These are phyloP conservation scores for Epirrita christyi DNA, from an alignment of 2,888 invertebrate species.

Conservation along the genomic window DNA sequence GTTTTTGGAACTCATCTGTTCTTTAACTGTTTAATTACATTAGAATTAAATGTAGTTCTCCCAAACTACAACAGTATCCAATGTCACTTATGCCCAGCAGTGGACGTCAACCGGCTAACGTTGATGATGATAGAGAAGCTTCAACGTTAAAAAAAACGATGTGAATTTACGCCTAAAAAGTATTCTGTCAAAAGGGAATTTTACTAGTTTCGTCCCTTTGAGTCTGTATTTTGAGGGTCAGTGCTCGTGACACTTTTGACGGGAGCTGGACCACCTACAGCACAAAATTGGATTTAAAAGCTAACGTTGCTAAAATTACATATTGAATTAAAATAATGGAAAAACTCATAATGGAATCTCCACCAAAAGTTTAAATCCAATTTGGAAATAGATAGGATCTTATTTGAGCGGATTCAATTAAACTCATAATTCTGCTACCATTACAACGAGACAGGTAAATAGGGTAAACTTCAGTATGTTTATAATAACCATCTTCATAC, in stretches of 20 bases:
- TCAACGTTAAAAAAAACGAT: too few relatives aligned
- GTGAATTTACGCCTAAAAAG: conserved; percentile 17
- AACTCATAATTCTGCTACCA: conserved; percentile 50
- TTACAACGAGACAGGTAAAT: conserved; percentile 60
- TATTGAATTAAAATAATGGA: neutral
- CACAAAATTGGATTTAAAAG: neutral
- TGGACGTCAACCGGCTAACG: too few relatives aligned
- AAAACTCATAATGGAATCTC: neutral
- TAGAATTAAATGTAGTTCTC: too few relatives aligned
- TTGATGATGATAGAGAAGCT: too few relatives aligned
- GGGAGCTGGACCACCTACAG: conserved; percentile 18
- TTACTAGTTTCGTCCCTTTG: conserved; percentile 51
- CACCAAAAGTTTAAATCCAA: neutral
- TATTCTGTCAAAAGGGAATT: conserved; percentile 51
- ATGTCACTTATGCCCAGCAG: too few relatives aligned
- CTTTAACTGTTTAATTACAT: too few relatives aligned
- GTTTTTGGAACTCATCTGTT: too few relatives aligned
- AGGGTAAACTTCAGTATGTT: conserved; percentile 70
- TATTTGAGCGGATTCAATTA: conserved; percentile 45
- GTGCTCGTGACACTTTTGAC: conserved; percentile 51
- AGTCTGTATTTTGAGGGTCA: conserved; percentile 54
- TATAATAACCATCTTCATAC: conserved; percentile 66
- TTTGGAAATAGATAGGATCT: conserved; percentile 1
- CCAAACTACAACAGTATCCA: too few relatives aligned
- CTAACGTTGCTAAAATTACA: neutral